A percentile compares a stretch with the other conserved stretches of the same genome.
phyloP scores from a whole-genome alignment of 2,113 vertebrate species.

The Rhinichthys klamathensis region DNA sequence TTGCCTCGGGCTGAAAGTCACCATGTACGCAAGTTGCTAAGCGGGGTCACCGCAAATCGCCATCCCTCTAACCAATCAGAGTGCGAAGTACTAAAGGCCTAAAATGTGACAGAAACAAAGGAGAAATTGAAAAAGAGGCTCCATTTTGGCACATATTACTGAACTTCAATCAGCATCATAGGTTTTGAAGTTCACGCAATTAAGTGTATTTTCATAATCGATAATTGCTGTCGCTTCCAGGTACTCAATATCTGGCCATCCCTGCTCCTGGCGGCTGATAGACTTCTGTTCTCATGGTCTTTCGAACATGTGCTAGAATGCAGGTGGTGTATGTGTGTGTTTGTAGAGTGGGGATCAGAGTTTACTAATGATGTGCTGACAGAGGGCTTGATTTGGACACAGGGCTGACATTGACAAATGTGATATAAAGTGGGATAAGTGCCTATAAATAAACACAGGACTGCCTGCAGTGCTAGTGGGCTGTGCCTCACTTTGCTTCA shows the following conservation, averaged over 20 bases:
- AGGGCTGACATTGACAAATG: constrained; percentile 74
- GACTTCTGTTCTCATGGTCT: constrained; percentile 33
- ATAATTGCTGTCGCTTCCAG: not conserved
- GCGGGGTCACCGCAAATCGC: not conserved
- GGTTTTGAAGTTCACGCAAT: not conserved
- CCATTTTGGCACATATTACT: not conserved
- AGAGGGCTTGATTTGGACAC: constrained; percentile 68
- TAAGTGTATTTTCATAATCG: not conserved
- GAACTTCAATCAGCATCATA: not conserved
- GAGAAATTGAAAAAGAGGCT: not conserved
- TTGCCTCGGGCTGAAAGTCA: not conserved
- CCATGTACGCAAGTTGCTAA: not conserved
- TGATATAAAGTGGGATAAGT: constrained; percentile 70
- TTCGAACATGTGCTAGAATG: constrained; percentile 33
- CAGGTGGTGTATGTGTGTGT: constrained; percentile 43
- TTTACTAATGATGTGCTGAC: constrained; percentile 78
- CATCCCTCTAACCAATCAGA: not conserved
- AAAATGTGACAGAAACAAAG: not conserved
- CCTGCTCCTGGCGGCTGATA: constrained; percentile 30
- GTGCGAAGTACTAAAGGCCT: not conserved
- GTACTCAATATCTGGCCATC: not conserved
- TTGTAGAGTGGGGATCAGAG: constrained; percentile 46
- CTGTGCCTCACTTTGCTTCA: constrained; percentile 33
- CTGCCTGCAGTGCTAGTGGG: constrained; percentile 49
- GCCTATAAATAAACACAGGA: constrained; percentile 73